These are phyloP conservation scores for Taurulus bubalis DNA, from an alignment of 2,113 vertebrate species.

Conservation along the genomic window DNA sequence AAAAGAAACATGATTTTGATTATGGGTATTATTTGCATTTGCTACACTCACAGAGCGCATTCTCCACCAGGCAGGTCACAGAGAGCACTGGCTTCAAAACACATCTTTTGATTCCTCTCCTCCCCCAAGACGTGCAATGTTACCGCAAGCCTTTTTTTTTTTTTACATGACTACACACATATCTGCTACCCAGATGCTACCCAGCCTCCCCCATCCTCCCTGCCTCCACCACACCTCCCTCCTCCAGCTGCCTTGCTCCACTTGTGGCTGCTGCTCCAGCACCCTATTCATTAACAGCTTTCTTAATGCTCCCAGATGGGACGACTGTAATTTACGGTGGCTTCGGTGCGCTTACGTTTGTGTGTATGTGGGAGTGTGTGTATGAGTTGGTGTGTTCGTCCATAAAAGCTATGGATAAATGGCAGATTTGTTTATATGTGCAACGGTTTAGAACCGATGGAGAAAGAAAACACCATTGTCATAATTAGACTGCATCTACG, in stretches of 20 bases:
- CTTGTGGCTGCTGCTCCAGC: slow-evolving; percentile 74
- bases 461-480: slow-evolving; percentile 39
- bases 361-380: slow-evolving; percentile 43
- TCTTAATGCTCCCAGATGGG: slow-evolving; percentile 84
- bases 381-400: slow-evolving; percentile 50
- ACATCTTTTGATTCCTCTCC: slow-evolving; percentile 53
- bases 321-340: slow-evolving; percentile 76
- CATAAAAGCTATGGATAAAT: slow-evolving; percentile 61
- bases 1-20: slow-evolving; percentile 32
- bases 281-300: slow-evolving; percentile 84
- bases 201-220: slow-evolving; percentile 25
- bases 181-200: slow-evolving; percentile 77
- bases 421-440: slow-evolving; percentile 66
- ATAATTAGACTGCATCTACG: slow-evolving; percentile 54
- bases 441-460: slow-evolving; percentile 63
- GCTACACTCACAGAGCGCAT: not conserved
- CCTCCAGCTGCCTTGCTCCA: slow-evolving; percentile 67
- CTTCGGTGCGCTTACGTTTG: slow-evolving; percentile 60
- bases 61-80: slow-evolving; percentile 49
- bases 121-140: slow-evolving; percentile 59
- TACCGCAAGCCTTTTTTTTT: slow-evolving; percentile 58
- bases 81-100: slow-evolving; percentile 61
- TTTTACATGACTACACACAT: slow-evolving; percentile 78
- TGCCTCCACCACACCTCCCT: slow-evolving; percentile 31
- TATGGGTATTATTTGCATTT: slow-evolving; percentile 31